These are phyloP conservation scores for Watsonalla binaria DNA, from an alignment of 2,888 invertebrate genomes.

Conservation along the genomic window DNA sequence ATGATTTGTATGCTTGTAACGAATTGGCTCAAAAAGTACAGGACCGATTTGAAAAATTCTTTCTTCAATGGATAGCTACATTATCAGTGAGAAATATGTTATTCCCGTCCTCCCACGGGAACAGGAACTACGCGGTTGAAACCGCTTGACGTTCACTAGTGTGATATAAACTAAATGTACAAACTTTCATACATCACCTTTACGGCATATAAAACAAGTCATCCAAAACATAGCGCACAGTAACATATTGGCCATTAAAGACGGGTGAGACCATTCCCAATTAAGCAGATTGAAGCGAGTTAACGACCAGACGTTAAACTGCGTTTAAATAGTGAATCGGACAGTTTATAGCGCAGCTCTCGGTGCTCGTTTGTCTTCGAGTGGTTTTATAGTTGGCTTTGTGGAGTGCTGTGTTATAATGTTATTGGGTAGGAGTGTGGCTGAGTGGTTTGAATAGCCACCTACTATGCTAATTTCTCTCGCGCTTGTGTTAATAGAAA, in stretches of 20 bases:
- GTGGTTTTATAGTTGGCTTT: constrained; percentile 26
- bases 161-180: no score
- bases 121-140: no score
- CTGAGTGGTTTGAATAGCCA: neutral
- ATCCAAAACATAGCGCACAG: constrained; percentile 19
- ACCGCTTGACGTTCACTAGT: no score
- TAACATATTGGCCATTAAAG: constrained; percentile 50
- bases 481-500: no score
- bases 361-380: constrained; percentile 44
- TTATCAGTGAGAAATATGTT: no score
- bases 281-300: constrained; percentile 72
- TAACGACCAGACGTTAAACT: constrained; percentile 62
- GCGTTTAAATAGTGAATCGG: constrained; percentile 68
- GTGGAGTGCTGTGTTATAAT: neutral
- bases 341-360: constrained; percentile 55
- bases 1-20: no score
- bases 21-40: no score
- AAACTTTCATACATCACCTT: constrained; percentile 1
- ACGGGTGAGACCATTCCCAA: constrained; percentile 63
- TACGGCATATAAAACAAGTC: neutral
- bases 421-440: neutral
- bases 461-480: no score
- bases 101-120: no score
- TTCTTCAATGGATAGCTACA: no score
- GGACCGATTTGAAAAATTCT: no score